phyloP scores from a whole-genome alignment of 2,888 invertebrate species.

The Polydrusus tereticollis region DNA sequence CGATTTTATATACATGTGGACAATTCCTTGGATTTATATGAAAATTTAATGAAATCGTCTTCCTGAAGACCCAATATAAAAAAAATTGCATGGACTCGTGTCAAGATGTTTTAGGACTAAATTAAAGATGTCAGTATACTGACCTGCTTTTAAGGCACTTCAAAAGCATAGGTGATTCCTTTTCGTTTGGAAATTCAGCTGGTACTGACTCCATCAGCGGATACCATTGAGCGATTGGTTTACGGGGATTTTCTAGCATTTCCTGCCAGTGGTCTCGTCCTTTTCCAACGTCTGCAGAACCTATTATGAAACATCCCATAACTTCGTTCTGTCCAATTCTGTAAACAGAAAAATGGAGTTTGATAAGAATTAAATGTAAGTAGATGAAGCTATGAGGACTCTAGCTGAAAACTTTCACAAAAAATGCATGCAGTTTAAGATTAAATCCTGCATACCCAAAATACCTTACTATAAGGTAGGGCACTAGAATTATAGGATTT shows the following conservation, averaged over 20 bases:
- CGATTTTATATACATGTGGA: no score
- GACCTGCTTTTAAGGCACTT: slow-evolving; percentile 71
- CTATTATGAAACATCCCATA: slow-evolving; percentile 87
- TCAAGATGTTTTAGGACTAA: no score
- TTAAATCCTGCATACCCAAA: no score
- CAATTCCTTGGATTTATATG: no score
- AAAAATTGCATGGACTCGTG: no score
- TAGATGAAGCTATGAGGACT: background rate
- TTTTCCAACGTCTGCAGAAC: slow-evolving; percentile 80
- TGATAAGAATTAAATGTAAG: background rate
- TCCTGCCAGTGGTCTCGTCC: slow-evolving; percentile 88
- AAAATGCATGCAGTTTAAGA: no score
- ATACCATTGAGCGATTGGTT: slow-evolving; percentile 89
- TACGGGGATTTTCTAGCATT: slow-evolving; percentile 85
- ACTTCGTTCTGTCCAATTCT: slow-evolving; percentile 90
- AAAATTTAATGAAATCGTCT: no score
- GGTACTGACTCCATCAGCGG: slow-evolving; percentile 79
- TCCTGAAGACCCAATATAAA: no score
- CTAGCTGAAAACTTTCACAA: no score
- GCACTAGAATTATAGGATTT: no score
- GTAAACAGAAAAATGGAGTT: slow-evolving; percentile 53
- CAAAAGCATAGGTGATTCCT: slow-evolving; percentile 71
- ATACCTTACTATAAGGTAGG: no score
- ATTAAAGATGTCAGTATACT: no score
- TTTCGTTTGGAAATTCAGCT: slow-evolving; percentile 72